These are phyloP conservation scores for Marisa cornuarietis DNA, from an alignment of 1,140 invertebrate species.

Conservation along the genomic window DNA sequence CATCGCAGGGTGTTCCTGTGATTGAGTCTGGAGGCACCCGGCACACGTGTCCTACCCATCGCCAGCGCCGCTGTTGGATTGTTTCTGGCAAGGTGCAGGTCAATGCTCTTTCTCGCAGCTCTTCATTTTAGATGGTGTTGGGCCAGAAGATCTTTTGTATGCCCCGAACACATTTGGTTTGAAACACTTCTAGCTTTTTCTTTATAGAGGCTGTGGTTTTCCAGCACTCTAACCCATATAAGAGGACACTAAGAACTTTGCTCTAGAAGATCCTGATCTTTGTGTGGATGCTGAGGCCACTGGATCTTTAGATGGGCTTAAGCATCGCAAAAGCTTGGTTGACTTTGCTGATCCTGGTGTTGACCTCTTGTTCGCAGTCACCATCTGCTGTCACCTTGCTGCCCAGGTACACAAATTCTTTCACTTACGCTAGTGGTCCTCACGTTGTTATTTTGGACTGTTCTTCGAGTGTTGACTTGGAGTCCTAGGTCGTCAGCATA, in stretches of 20 bases:
- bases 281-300: conserved; percentile 26
- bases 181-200: conserved; percentile 23
- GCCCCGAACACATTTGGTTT: too few relatives aligned
- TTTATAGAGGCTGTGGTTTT: conserved; percentile 27
- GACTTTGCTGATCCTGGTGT: conserved; percentile 20
- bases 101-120: too few relatives aligned
- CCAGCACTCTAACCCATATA: conserved; percentile 31
- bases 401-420: not conserved
- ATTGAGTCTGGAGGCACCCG: conserved; percentile 11
- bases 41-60: conserved; percentile 16
- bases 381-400: conserved; percentile 11
- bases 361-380: not conserved
- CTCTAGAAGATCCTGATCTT: conserved; percentile 33
- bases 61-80: not conserved
- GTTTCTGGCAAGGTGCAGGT: too few relatives aligned
- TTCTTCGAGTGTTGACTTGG: too few relatives aligned
- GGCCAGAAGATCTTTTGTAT: conserved; percentile 13
- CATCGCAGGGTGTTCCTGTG: conserved; percentile 2
- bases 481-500: conserved; percentile 3
- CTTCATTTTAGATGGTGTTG: not conserved
- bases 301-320: conserved; percentile 26
- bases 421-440: not conserved
- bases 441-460: not conserved
- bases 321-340: conserved; percentile 24
- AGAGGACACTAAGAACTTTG: conserved; percentile 30